Evolutionary conservation across 2,888 invertebrate genomes (phyloP).

Genomic region (Chaitophorus viminalis): DNA sequence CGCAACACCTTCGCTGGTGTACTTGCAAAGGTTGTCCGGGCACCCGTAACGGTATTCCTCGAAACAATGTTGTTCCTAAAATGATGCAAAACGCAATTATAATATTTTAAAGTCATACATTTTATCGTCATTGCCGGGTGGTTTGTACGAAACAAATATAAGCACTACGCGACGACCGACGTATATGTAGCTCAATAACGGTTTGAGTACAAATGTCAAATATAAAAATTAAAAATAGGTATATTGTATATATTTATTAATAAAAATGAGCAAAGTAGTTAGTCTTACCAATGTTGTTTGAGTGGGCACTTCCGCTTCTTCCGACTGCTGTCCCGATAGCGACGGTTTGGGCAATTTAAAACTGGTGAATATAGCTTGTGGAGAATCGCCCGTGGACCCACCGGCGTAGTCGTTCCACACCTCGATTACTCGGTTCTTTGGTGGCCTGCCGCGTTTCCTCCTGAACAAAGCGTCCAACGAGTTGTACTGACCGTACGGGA

Average conservation of each 20-base stretch:
- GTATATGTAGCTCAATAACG: neutral
- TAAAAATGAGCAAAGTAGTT: neutral
- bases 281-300: slow-evolving; percentile 51
- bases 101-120: no score
- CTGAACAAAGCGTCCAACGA: slow-evolving; percentile 92
- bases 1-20: slow-evolving; percentile 67
- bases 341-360: slow-evolving; percentile 85
- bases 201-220: no score
- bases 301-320: slow-evolving; percentile 60
- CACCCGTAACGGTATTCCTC: slow-evolving; percentile 74
- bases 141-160: neutral
- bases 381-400: slow-evolving; percentile 72
- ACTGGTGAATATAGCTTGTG: slow-evolving; percentile 92
- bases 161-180: neutral
- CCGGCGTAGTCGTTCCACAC: slow-evolving; percentile 66
- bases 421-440: slow-evolving; percentile 93
- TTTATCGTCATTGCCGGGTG: no score
- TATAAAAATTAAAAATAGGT: neutral
- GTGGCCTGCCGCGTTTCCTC: slow-evolving; percentile 93
- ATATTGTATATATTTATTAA: neutral
- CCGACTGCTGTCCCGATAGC: slow-evolving; percentile 41
- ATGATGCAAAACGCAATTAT: neutral
- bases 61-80: slow-evolving; percentile 73
- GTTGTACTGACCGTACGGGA: slow-evolving; percentile 73
- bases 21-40: slow-evolving; percentile 80